These are phyloP conservation scores for Zoanthus sansibaricus DNA, from an alignment of 92 coral and sea anemone species.

Conservation along the genomic window DNA sequence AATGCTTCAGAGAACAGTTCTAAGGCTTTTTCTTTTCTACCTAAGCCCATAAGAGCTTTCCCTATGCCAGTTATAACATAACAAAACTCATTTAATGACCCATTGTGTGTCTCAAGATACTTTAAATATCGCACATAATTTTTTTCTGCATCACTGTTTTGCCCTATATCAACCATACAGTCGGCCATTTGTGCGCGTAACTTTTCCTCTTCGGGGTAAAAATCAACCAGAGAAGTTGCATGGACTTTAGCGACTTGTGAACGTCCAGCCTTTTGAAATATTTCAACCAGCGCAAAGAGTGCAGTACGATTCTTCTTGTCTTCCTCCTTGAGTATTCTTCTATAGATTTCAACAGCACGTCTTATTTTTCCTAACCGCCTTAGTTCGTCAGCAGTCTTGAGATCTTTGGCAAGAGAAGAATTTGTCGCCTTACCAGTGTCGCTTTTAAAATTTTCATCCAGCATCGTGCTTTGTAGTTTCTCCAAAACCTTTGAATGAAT, in stretches of 20 bases:
- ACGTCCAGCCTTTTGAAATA: conserved; percentile 51
- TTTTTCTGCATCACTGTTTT: conserved; percentile 23
- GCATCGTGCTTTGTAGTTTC: not conserved
- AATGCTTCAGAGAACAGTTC: conserved; percentile 47
- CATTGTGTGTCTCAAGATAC: conserved; percentile 13
- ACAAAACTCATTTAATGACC: conserved; percentile 22
- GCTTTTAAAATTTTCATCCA: not conserved
- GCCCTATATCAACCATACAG: conserved; percentile 47
- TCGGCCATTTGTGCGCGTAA: conserved; percentile 48
- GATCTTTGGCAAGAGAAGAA: not conserved
- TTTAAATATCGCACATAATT: conserved; percentile 14
- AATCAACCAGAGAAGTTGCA: conserved; percentile 36
- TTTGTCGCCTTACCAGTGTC: not conserved
- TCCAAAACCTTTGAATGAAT: conserved; percentile 1
- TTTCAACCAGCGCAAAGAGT: conserved; percentile 53
- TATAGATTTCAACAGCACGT: conserved; percentile 50
- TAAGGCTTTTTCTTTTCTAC: conserved; percentile 37
- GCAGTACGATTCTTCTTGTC: conserved; percentile 45
- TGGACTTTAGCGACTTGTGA: conserved; percentile 50
- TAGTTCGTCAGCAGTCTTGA: conserved; percentile 29
- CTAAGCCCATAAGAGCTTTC: conserved; percentile 35
- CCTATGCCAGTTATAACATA: conserved; percentile 52
- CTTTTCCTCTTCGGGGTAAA: conserved; percentile 29
- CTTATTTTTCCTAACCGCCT: conserved; percentile 39
- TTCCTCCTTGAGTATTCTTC: conserved; percentile 31